Base-by-base conservation (phyloP, 2,797 vertebrate species). In the Tinamus major region DNA sequence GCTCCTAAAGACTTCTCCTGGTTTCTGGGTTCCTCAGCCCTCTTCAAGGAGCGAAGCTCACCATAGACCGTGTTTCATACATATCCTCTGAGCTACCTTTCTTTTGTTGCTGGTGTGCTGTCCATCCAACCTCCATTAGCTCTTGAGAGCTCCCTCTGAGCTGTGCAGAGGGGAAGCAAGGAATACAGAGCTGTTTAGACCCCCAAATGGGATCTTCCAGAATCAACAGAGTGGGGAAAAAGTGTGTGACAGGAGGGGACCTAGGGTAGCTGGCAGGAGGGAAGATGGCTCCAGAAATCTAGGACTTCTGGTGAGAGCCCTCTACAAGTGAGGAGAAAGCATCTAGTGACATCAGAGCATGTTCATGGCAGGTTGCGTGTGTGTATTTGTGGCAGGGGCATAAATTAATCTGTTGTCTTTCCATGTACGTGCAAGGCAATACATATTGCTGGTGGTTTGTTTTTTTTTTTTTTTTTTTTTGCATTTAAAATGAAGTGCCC, bases 351-450 rank as follows among this genome's bases (percentile, higher is more conserved):
- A 6, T 35, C 24, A 3, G n/a, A 20, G 26, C 6, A 15, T 69
- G 26, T 5, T 71, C 2, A 0, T 7, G 2, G 26, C 26, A 26
- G 31, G 18, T 37, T 31, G 5, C 0, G 0, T 11, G 13, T 42
- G 31, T 46, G 20, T 37, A 7, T 19, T 3, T 31, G 67, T 87
- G 80, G 16, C 35, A 46, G 16, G 6, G 21, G 37, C 58, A 78
- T 29, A 0, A 10, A 69, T 68, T 70, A 71, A 89, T 79, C 55
- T 74, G 5, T 72, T 84, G 13, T 91, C n/a, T 69, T 95, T 35
- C 33, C 23, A 42, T 46, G 37, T 71, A 51, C 79, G 49, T 44
- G 65, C 14, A 63, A 78, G 86, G 21, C 90, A 44, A 33, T 8
- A 19, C 1, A 51, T 13, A 64, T 69, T 68, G 12, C 19, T 62